These are phyloP conservation scores for Lepisosteus osseus DNA, from an alignment of 2,113 vertebrate species.

Conservation along the genomic window DNA sequence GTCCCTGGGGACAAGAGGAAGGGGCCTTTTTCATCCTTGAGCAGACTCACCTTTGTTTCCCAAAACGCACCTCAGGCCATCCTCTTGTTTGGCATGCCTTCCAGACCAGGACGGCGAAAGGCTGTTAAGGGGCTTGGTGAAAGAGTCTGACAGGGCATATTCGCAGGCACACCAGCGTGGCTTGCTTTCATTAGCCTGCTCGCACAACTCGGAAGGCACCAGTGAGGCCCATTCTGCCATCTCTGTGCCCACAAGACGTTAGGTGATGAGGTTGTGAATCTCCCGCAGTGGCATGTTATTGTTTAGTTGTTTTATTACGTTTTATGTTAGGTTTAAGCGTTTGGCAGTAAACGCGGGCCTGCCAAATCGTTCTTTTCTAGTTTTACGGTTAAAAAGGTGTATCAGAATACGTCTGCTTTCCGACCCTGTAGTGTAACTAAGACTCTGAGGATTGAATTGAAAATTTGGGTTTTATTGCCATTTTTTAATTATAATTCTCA, in stretches of 20 bases:
- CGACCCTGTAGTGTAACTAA: too few relatives aligned
- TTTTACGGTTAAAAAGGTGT: too few relatives aligned
- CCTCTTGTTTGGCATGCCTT: slow-evolving; percentile 44
- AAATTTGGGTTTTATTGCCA: too few relatives aligned
- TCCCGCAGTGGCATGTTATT: too few relatives aligned
- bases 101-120: slow-evolving; percentile 29
- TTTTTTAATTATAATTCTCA: too few relatives aligned
- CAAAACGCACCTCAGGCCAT: slow-evolving; percentile 48
- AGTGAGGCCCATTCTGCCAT: background rate
- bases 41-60: slow-evolving; percentile 53
- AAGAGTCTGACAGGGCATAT: slow-evolving; percentile 12
- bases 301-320: too few relatives aligned
- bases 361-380: too few relatives aligned
- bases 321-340: too few relatives aligned
- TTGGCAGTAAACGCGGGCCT: too few relatives aligned
- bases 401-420: too few relatives aligned
- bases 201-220: background rate
- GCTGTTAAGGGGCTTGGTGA: background rate
- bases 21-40: slow-evolving; percentile 40
- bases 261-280: too few relatives aligned
- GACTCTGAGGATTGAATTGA: too few relatives aligned
- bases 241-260: background rate
- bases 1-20: slow-evolving; percentile 41
- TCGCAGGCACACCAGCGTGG: slow-evolving; percentile 3
- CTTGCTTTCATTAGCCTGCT: background rate